phyloP scores from a whole-genome alignment of 2,888 invertebrate genomes.

The Platycnemis pennipes region DNA sequence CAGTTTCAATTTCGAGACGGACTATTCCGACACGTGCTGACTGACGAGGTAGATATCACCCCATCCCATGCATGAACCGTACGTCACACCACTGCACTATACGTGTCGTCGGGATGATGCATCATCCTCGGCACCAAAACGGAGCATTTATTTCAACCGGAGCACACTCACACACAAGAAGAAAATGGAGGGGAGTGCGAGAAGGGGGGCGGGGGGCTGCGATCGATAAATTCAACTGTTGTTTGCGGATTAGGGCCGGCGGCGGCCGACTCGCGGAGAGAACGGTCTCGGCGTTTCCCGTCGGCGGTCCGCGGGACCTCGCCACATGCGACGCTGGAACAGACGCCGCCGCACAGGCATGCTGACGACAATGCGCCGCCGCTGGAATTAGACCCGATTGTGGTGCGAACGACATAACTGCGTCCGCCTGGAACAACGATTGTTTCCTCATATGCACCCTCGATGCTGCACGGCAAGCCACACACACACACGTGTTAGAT shows the following conservation, averaged over 20 bases:
- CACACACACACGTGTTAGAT: too few relatives aligned
- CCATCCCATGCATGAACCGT: neutral
- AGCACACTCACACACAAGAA: too few relatives aligned
- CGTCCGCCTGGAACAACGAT: neutral
- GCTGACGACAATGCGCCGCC: neutral
- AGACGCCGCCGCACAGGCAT: neutral
- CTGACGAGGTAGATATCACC: neutral
- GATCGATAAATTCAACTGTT: conserved; percentile 16
- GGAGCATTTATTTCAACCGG: neutral
- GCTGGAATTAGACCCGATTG: neutral
- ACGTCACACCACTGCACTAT: neutral
- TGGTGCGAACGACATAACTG: neutral
- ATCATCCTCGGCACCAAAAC: neutral
- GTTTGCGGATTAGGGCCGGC: neutral
- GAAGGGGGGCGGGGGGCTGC: neutral
- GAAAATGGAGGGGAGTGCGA: too few relatives aligned
- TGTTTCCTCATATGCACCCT: neutral
- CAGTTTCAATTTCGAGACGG: neutral
- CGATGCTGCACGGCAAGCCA: neutral
- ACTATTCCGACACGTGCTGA: neutral
- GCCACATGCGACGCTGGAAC: neutral
- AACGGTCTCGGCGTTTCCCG: neutral
- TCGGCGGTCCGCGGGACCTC: neutral
- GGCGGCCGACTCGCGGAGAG: neutral
- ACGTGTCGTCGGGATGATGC: neutral